Conservation (phyloP, 2,888 invertebrate genomes). For the Macroteleia sp. region DNA sequence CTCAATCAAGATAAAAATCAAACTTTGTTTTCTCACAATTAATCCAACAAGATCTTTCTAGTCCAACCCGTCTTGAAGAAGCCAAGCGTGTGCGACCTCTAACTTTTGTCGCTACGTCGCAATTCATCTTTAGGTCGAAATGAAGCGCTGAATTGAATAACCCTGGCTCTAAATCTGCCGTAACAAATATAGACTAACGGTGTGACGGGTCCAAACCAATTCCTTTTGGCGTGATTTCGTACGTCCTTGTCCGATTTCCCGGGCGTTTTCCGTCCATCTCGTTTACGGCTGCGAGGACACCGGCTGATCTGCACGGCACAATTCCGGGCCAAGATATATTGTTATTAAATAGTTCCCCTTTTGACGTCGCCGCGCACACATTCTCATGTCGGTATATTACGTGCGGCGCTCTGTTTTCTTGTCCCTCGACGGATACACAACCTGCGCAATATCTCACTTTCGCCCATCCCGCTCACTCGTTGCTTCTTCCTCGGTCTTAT, state of each 20-base stretch:
- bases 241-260: slow-evolving; percentile 56
- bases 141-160: slow-evolving; percentile 70
- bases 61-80: slow-evolving; percentile 2
- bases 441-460: slow-evolving; percentile 59
- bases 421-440: slow-evolving; percentile 62
- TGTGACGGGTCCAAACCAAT: slow-evolving; percentile 58
- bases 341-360: slow-evolving; percentile 83
- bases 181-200: slow-evolving; percentile 68
- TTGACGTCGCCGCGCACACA: too few relatives aligned
- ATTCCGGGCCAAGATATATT: slow-evolving; percentile 81
- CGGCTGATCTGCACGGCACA: slow-evolving; percentile 69
- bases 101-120: slow-evolving; percentile 31
- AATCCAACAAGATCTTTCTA: too few relatives aligned
- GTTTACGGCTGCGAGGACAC: slow-evolving; percentile 37
- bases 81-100: background rate
- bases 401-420: slow-evolving; percentile 64
- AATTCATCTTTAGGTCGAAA: slow-evolving; percentile 35
- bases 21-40: too few relatives aligned
- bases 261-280: slow-evolving; percentile 31
- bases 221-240: slow-evolving; percentile 47
- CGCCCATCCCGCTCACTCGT: slow-evolving; percentile 34
- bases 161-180: slow-evolving; percentile 72
- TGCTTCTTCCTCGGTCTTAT: slow-evolving; percentile 54
- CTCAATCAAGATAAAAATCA: too few relatives aligned
- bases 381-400: slow-evolving; percentile 81